Evolutionary conservation across 2,797 vertebrate species (phyloP), one percentile per base, ranked within the genome.

Genomic region (Pyrocephalus nanus): DNA sequence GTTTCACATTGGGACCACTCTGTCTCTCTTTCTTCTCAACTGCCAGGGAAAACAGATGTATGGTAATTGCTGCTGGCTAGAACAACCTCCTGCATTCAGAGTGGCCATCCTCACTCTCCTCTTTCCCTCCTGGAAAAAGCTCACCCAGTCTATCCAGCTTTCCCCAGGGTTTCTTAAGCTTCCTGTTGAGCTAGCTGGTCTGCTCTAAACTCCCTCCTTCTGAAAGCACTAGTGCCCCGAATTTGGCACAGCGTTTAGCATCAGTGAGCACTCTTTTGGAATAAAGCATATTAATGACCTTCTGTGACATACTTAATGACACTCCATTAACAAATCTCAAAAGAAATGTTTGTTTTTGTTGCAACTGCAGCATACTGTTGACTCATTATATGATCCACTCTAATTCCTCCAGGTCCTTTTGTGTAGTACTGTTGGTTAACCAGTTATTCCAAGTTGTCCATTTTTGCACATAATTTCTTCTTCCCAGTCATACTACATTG

Each of bases 381-480:
- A 83, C 42, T 94, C 78, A 72, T 86, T 94, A 57, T 29, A 51
- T 48, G 84, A 93, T 91, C 93, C 65, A 71, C 53, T 87, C 34
- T 85, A 90, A 95, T 93, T 89, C 73, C 82, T 93, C 22, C 47
- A 86, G 84, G 92, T 77, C 48, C 65, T 89, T 96, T 92, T 77
- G 65, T 83, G 40, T 54, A 65, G 87, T 80, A 47, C 22, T 91
- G 71, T 80, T 76, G 65, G 65, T 95, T 92, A 94, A 75, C 61
- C 69, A 85, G 61, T 92, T 93, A 89, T 90, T 90, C 78, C 53
- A 90, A 77, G 65, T 69, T 21, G 1, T 82, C 87, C 67, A 65
- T 91, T 93, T 83, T 53, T 67, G 65, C 29, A 22, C 62, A 88
- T 87, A 82, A 77, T 80, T 87, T 91, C 86, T 93, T 61, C 75